Evolutionary conservation across 2,797 vertebrate genomes (phyloP), one percentile per base, ranked within the genome.

Genomic region (Pogoniulus pusillus): DNA sequence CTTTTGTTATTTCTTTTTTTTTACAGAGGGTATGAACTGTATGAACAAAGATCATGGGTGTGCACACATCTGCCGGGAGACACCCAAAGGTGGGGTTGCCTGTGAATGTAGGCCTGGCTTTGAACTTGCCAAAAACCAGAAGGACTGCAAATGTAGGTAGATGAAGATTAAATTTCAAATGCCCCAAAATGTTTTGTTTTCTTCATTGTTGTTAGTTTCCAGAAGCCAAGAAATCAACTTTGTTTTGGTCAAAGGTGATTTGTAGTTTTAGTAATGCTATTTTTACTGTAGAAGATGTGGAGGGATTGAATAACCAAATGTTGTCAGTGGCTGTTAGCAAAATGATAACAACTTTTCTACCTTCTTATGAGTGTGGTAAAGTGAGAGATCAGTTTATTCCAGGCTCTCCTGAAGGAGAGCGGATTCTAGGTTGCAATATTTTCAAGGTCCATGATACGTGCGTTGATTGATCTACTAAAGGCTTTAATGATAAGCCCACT

Each of bases 41-140:
- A 99, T 99, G 99, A 99, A 99, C 97, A 99, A 99, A 97, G 98
- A 99, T 84, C 99, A 99, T 12, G 98, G 98, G 96, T 99, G 99
- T 74, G 99, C 98, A 93, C 99, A 99, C 96, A 99, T 99, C 98
- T 99, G 99, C 97, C 98, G 99, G 83, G 99, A 99, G 97, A 99
- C 98, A 24, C 98, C 99, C 85, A 99, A 99, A 98, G 98, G 98
- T 54, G 99, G 99, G 49, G 99, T 99, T 92, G 98, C 99, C 34
- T 99, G 99, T 68, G 99, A 99, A 97, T 99, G 99, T 96, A 98
- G 99, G 78, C 99, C 99, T 47, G 99, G 99, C 94, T 99, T 99
- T 96, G 99, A 99, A 95, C 97, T 99, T 97, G 98, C 98, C 96
- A 99, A 97, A 95, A 99, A 99, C 97, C 98, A 99, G 98, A 99